Base-by-base conservation (phyloP, 2,888 invertebrate species). In the Hipparchia sbordonii region DNA sequence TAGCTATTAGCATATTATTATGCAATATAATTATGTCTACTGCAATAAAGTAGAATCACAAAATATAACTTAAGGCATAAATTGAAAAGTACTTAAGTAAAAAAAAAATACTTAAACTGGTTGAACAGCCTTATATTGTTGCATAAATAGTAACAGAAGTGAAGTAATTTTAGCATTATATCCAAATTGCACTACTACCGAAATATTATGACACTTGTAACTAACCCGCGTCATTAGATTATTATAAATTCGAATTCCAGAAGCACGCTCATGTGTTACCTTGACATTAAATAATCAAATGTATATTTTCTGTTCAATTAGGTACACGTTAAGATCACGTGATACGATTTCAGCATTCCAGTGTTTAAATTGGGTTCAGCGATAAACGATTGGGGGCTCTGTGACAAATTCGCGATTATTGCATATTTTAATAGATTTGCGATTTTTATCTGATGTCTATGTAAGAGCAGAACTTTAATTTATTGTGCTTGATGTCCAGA, bases 251-350 rank as follows among this genome's bases (percentile, higher is more conserved):
- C 48, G 45, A 70, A 65, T 67, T 59, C 67, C 62, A 67, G 72
- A 67, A 73, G 65, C 70, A 62, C 63, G 69, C 60, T 72, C 68
- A 71, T 71, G 70, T 66, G 62, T 74, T 56, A 70, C 74, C 72
- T 71, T 74, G 71, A 75, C 67, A 62, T 46, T 74, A 72, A 76
- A 73, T 71, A 72, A 70, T 73, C 71, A 67, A 71, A 66, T 71
- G 65, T 76, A 67, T 71, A 67, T 75, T 74, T 73, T 75, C 69
- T 70, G 68, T 72, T 74, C 69, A 74, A 73, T 75, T 74, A 39
- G 2, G 39, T 39, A 74, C 75, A 74, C 60, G 74, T 68, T 71
- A 46, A 71, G 70, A 68, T 72, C 56, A 65, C 75, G 72, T 74
- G 74, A 72, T 70, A 67, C 66, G 51, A 54, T 71, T 73, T 59